Evolutionary conservation across 2,888 invertebrate species (phyloP).

Genomic region (Cheilosia impressa): DNA sequence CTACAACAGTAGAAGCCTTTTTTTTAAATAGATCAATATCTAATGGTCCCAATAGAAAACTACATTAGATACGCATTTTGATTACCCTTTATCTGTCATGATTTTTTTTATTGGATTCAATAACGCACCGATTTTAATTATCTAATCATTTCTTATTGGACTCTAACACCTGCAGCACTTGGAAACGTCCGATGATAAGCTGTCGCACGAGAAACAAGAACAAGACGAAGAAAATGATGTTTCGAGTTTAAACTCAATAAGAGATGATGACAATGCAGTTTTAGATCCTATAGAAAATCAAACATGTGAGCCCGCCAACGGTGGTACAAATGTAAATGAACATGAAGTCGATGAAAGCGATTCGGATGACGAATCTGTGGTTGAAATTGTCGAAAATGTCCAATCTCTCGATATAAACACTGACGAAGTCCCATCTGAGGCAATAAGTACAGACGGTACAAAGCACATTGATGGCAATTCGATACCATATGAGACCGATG

Average conservation of each 20-base stretch:
- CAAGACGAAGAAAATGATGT: neutral
- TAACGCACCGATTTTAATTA: neutral
- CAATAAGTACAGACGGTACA: neutral
- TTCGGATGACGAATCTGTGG: constrained; percentile 20
- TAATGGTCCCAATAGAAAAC: no score
- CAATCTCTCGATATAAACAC: constrained; percentile 3
- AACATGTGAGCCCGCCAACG: neutral
- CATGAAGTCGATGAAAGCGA: constrained; percentile 65
- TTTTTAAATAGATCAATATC: no score
- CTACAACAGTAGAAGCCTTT: no score
- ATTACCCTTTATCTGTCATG: no score
- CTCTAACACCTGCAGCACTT: neutral
- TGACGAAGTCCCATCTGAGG: neutral
- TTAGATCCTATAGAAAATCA: neutral
- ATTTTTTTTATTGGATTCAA: no score
- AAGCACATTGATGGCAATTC: neutral
- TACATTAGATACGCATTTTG: no score
- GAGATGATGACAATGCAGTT: constrained; percentile 19
- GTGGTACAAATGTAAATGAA: neutral
- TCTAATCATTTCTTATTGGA: neutral
- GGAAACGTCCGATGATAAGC: neutral
- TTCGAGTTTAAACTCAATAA: constrained; percentile 27
- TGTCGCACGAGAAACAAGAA: constrained; percentile 3
- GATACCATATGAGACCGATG: neutral
- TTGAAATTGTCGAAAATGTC: neutral